Evolutionary conservation across 2,888 invertebrate genomes (phyloP).

Genomic region (Hypomecis punctinalis): DNA sequence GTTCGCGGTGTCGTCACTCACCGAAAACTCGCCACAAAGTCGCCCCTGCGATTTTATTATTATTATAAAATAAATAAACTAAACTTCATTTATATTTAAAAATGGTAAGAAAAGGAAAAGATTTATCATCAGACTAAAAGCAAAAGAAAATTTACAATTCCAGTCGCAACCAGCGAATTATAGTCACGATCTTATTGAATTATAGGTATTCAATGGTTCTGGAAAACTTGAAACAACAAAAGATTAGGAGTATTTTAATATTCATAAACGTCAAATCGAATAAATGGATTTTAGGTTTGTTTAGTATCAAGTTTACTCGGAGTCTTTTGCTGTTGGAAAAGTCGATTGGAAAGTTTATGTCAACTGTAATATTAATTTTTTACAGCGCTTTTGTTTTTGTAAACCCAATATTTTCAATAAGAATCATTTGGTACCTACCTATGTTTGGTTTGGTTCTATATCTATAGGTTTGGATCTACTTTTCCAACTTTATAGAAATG

Average conservation of each 20-base stretch:
- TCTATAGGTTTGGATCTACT: too few species aligned
- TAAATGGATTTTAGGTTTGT: conserved; percentile 54
- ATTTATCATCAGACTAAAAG: conserved; percentile 13
- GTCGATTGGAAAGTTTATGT: conserved; percentile 8
- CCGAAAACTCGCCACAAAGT: too few species aligned
- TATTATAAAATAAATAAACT: neutral
- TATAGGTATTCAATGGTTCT: conserved; percentile 35
- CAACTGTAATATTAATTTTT: conserved; percentile 6
- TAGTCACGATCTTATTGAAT: conserved; percentile 36
- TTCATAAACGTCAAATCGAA: conserved; percentile 60
- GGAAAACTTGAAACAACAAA: conserved; percentile 43
- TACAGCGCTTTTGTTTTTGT: too few species aligned
- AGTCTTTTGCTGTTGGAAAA: conserved; percentile 7
- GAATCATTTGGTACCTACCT: too few species aligned
- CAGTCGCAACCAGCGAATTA: conserved; percentile 8
- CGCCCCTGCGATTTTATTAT: too few species aligned
- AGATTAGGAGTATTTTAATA: conserved; percentile 52
- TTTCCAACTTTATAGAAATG: too few species aligned
- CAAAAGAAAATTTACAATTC: conserved; percentile 24
- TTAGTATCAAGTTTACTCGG: conserved; percentile 12
- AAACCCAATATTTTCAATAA: too few species aligned
- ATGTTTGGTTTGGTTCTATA: too few species aligned
- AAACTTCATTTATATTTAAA: conserved; percentile 33
- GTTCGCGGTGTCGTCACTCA: too few species aligned
- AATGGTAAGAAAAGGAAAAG: conserved; percentile 12